Conservation (phyloP, 2,888 invertebrate species). For the Brachycybe producta region DNA sequence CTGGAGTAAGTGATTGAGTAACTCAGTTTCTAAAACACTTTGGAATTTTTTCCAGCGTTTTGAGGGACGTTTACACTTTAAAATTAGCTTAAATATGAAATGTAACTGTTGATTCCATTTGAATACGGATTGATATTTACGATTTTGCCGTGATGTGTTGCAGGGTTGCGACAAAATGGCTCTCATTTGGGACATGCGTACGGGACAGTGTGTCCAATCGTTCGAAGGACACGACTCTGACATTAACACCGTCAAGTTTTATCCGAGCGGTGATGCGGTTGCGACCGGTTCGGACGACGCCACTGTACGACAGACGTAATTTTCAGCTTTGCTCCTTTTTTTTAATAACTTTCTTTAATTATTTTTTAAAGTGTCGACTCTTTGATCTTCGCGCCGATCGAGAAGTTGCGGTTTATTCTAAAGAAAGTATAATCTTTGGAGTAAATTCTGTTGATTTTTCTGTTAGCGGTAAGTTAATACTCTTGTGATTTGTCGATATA, state of each 20-base stretch:
- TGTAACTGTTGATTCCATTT: no score
- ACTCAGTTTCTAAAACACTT: no score
- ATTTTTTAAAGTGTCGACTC: constrained; percentile 59
- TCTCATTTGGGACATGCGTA: constrained; percentile 97
- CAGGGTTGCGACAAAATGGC: constrained; percentile 93
- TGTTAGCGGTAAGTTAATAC: constrained; percentile 55
- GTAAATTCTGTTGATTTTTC: constrained; percentile 97
- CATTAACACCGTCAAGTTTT: constrained; percentile 94
- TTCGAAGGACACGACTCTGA: constrained; percentile 98
- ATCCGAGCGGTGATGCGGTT: constrained; percentile 97
- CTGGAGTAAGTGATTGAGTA: constrained; percentile 54
- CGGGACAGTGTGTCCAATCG: constrained; percentile 93
- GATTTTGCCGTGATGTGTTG: no score
- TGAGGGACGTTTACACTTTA: no score
- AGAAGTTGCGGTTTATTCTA: constrained; percentile 88
- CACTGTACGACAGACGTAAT: constrained; percentile 46
- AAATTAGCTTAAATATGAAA: no score
- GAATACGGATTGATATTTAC: no score
- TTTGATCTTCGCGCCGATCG: constrained; percentile 96
- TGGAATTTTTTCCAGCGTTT: no score
- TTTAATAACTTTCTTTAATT: not conserved
- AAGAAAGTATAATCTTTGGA: constrained; percentile 95
- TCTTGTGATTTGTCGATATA: not conserved
- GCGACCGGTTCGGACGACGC: constrained; percentile 98
- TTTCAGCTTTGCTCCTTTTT: not conserved